Percentiles rank a stretch among this genome's conserved stretches.
Evolutionary conservation across 2,113 vertebrate species (phyloP).

Genomic region (Illadopsis cleaveri): DNA sequence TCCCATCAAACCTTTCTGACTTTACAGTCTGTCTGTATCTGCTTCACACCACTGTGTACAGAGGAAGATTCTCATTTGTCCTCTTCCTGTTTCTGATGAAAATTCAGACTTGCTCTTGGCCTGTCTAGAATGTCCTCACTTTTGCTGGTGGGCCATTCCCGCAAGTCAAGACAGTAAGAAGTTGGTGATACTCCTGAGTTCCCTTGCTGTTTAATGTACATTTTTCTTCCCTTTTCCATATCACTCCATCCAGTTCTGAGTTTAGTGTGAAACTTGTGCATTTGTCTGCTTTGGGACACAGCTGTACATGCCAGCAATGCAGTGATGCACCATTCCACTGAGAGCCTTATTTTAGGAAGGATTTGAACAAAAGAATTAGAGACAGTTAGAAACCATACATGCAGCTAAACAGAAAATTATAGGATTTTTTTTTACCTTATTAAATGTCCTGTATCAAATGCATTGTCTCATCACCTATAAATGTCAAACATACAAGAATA

Average conservation of each 20-base stretch:
- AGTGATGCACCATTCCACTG: background rate
- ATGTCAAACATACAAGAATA: background rate
- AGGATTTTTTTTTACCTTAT: background rate
- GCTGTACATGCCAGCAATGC: rapidly evolving
- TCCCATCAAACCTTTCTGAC: background rate
- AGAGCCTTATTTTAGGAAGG: background rate
- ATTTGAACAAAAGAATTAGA: background rate
- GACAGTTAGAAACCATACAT: background rate
- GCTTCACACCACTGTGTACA: background rate
- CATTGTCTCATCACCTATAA: background rate
- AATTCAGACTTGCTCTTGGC: background rate
- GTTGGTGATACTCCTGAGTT: background rate
- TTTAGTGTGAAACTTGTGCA: background rate
- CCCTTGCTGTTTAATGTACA: background rate
- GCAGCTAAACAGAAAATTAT: background rate
- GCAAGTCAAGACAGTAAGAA: background rate
- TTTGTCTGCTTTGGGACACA: background rate
- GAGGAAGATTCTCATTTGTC: background rate
- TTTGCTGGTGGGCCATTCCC: background rate
- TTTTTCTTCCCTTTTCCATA: background rate
- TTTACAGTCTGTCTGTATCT: background rate
- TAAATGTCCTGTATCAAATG: background rate
- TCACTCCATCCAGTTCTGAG: background rate
- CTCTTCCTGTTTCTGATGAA: background rate
- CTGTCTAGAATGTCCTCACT: background rate